Conservation (phyloP, 1,140 invertebrate species). For the Zaprionus camerounensis region DNA sequence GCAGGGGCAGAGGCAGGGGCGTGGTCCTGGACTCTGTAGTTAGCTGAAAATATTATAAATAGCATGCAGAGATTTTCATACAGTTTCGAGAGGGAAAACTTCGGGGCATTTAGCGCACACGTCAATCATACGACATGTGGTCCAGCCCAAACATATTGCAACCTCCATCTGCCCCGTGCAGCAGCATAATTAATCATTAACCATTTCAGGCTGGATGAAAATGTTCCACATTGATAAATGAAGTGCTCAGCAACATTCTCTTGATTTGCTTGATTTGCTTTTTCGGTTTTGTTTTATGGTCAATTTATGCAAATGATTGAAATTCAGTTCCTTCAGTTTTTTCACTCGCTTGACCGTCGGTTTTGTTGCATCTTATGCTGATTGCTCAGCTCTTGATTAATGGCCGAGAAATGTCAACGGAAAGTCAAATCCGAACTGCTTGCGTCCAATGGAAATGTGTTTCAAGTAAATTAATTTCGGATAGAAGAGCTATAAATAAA, state of each 20-base stretch:
- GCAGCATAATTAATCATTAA: constrained; percentile 72
- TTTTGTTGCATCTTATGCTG: constrained; percentile 22
- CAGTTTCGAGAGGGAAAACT: constrained; percentile 21
- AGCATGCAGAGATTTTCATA: constrained; percentile 61
- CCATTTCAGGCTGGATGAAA: constrained; percentile 30
- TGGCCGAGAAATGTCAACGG: constrained; percentile 32
- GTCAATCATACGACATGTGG: constrained; percentile 81
- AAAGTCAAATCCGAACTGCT: constrained; percentile 34
- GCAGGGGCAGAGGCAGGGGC: too few relatives aligned
- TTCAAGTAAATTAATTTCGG: constrained; percentile 27
- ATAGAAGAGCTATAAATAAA: not conserved
- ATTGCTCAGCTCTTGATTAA: constrained; percentile 60
- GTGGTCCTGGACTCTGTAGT: constrained; percentile 3
- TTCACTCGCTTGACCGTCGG: constrained; percentile 15
- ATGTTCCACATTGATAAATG: constrained; percentile 65
- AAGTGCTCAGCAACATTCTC: constrained; percentile 35
- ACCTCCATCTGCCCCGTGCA: not conserved
- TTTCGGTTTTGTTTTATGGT: constrained; percentile 71
- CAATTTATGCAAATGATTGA: constrained; percentile 71
- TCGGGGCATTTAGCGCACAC: constrained; percentile 65
- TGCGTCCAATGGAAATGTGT: constrained; percentile 53
- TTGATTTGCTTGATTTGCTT: constrained; percentile 28
- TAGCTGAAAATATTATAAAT: constrained; percentile 73
- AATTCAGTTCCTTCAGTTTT: not conserved
- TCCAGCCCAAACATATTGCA: constrained; percentile 40